Percentiles rank a stretch among this genome's conserved stretches.
These are phyloP conservation scores for Boloria euphrosyne DNA, from an alignment of 2,888 invertebrate genomes.

Conservation along the genomic window DNA sequence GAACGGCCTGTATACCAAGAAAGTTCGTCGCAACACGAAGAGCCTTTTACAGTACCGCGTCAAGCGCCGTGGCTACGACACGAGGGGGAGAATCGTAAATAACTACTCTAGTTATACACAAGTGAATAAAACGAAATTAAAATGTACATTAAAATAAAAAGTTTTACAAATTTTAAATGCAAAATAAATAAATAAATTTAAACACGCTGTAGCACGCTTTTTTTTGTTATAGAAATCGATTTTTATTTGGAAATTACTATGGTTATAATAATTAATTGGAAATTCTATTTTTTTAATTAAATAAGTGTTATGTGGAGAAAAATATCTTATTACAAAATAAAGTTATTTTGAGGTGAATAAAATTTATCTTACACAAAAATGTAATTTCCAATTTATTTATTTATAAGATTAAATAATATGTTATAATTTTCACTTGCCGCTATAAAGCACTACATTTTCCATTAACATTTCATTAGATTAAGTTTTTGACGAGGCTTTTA, in stretches of 20 bases:
- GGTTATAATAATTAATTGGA: no score
- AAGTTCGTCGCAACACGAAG: slow-evolving; percentile 49
- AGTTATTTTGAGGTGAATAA: not conserved
- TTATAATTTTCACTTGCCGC: slow-evolving; percentile 13
- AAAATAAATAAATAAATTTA: slow-evolving; percentile 25
- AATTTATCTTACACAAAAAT: slow-evolving; percentile 1
- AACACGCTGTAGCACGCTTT: slow-evolving; percentile 36
- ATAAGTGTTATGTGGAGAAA: not conserved
- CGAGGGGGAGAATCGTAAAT: slow-evolving; percentile 45
- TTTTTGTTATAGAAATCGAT: not conserved
- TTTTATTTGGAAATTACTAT: not conserved
- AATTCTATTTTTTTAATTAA: no score
- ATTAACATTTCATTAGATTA: slow-evolving; percentile 2
- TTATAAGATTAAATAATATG: not conserved
- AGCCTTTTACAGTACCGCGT: slow-evolving; percentile 57
- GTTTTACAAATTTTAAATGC: slow-evolving; percentile 20
- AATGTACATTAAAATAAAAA: slow-evolving; percentile 40
- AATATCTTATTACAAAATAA: slow-evolving; percentile 1
- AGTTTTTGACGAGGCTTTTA: slow-evolving; percentile 6
- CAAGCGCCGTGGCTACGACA: slow-evolving; percentile 47
- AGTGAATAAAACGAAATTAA: slow-evolving; percentile 49
- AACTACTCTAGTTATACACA: slow-evolving; percentile 51
- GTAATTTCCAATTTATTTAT: not conserved
- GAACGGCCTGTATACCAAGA: slow-evolving; percentile 50
- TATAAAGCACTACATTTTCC: slow-evolving; percentile 5